These are phyloP conservation scores for Gambusia yucatana DNA, from an alignment of 2,797 vertebrate species.

Conservation along the genomic window DNA sequence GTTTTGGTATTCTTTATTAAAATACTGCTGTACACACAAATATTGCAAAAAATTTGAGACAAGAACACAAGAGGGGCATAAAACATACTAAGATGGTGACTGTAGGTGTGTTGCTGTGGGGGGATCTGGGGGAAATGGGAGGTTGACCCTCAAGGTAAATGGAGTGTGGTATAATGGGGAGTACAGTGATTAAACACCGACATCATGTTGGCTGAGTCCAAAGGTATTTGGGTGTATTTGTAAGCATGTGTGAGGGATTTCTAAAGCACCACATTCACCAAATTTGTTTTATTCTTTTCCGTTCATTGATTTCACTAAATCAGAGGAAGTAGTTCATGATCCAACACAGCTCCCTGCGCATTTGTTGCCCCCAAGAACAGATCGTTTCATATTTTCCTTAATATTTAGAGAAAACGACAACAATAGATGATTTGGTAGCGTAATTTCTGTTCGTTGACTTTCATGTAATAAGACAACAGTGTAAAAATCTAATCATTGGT, in stretches of 20 bases:
- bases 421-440: constrained; percentile 1
- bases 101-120: constrained; percentile 66
- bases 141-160: constrained; percentile 74
- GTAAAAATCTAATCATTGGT: constrained; percentile 19
- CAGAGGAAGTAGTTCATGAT: constrained; percentile 71
- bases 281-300: constrained; percentile 46
- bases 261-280: constrained; percentile 84
- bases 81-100: constrained; percentile 82
- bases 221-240: constrained; percentile 20
- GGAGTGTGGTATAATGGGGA: constrained; percentile 66
- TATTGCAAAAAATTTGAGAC: constrained; percentile 90
- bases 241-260: constrained; percentile 43
- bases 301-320: constrained; percentile 57
- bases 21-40: constrained; percentile 99
- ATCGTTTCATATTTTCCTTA: constrained; percentile 11
- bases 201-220: constrained; percentile 37
- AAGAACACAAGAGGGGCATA: constrained; percentile 87
- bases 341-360: constrained; percentile 54
- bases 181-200: constrained; percentile 62
- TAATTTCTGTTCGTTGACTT: constrained; percentile 2
- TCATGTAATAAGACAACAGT: constrained; percentile 24
- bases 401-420: not conserved
- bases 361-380: constrained; percentile 69
- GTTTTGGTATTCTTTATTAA: constrained; percentile 99
- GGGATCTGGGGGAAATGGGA: constrained; percentile 41